Conservation (phyloP, 1,140 invertebrate species). For the Monomorium pharaonis region DNA sequence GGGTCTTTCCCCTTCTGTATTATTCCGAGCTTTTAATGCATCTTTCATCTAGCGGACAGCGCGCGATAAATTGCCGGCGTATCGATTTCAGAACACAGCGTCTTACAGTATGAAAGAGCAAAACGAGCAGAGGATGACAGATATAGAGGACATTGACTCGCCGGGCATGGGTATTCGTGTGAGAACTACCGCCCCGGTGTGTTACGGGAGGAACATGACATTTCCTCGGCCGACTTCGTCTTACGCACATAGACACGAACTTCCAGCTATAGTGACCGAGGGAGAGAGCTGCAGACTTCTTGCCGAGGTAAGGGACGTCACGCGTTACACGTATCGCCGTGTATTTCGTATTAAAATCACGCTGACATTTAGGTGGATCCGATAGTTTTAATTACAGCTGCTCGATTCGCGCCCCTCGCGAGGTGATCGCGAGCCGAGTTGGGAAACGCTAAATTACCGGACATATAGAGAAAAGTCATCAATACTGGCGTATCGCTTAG, state of each 20-base stretch:
- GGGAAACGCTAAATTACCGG: background rate
- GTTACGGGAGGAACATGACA: constrained; percentile 87
- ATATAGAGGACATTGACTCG: constrained; percentile 79
- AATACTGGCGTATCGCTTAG: too few species aligned
- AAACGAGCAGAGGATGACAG: constrained; percentile 80
- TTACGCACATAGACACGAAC: constrained; percentile 84
- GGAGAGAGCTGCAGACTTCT: constrained; percentile 86
- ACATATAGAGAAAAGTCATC: too few species aligned
- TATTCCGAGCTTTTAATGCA: constrained; percentile 45
- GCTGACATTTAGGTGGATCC: background rate
- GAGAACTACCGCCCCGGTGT: constrained; percentile 81
- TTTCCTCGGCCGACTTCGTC: constrained; percentile 86
- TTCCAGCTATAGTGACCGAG: constrained; percentile 88
- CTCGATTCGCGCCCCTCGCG: too few species aligned
- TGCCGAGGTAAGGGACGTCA: constrained; percentile 77
- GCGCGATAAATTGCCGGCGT: constrained; percentile 52
- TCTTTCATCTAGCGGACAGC: constrained; percentile 36
- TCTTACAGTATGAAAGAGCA: constrained; percentile 84
- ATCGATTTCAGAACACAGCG: constrained; percentile 83
- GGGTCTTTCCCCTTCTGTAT: background rate
- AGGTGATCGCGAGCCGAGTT: background rate
- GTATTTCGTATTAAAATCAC: background rate
- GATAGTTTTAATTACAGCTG: too few species aligned
- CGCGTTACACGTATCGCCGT: background rate
- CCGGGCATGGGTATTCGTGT: constrained; percentile 73